Evolutionary conservation across 2,113 vertebrate species (phyloP).

Genomic region (Onychostruthus taczanowskii): DNA sequence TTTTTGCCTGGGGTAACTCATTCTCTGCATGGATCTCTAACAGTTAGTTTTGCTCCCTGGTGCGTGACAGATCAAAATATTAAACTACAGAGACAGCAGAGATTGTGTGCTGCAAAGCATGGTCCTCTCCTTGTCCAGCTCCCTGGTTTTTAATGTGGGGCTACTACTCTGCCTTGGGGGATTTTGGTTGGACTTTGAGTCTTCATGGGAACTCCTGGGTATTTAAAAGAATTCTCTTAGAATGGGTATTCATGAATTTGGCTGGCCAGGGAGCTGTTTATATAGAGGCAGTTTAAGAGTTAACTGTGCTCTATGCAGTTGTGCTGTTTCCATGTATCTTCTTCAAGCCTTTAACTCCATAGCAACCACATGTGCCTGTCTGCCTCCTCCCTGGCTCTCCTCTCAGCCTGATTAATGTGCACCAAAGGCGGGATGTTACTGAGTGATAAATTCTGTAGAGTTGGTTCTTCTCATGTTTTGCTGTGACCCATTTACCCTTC

Average conservation of each 20-base stretch:
- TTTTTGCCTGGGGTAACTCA: rapidly evolving
- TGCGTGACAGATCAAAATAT: background rate
- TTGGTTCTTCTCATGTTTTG: background rate
- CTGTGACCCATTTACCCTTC: background rate
- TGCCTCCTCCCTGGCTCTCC: background rate
- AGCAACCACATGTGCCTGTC: slow-evolving; percentile 31
- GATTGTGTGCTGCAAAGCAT: background rate
- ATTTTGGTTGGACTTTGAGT: background rate
- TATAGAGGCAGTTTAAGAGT: background rate
- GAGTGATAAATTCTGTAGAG: background rate
- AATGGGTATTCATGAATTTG: background rate
- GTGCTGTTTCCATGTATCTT: background rate
- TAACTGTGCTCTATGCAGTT: background rate
- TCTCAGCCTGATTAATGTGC: background rate
- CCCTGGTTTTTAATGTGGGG: background rate
- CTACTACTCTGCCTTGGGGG: background rate
- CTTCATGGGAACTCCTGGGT: background rate
- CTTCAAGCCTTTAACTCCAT: slow-evolving; percentile 41
- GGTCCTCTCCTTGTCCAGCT: background rate
- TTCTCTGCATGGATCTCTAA: background rate
- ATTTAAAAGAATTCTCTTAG: background rate
- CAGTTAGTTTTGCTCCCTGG: background rate
- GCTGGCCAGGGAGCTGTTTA: background rate
- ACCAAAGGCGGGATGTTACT: background rate
- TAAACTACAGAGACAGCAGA: background rate